Base-by-base conservation (phyloP, 1,140 invertebrate species). In the Tetramorium alpestre region DNA sequence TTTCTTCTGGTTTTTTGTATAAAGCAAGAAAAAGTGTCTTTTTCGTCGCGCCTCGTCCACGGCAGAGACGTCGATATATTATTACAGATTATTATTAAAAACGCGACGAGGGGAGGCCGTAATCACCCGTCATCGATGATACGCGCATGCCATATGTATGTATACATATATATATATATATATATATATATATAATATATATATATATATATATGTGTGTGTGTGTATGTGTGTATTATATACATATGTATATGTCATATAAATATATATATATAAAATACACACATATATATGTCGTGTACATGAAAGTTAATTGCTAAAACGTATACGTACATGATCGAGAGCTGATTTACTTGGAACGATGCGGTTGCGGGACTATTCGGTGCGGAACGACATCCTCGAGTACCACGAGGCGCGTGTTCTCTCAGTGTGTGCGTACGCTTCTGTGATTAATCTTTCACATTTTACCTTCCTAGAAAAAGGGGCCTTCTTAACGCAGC, bases 291-390 rank as follows among this genome's bases (percentile, higher is more conserved):
- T 62, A 80, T 44, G 60, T 25, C 13, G 67, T 33, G 16, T 69
- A n/a, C 13, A 58, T 13, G 72, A 85, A 91, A 89, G 82, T 92
- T 91, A 88, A 92, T 91, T 93, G 92, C 91, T 92, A 91, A 90
- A 93, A 89, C 87, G 77, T 85, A 18, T 73, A 75, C 73, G 25
- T 72, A 75, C 60, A 58, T 56, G 70, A 88, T 58, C 22, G 54
- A 82, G 41, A 87, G 64, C 73, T 67, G 41, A 64, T 73, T 85
- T 72, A 75, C 11, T 41, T 47, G 47, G 41, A n/a, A 73, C 33
- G 67, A 3, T 13, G 58, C 65, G 22, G 13, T 44, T 65, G 47
- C 33, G 33, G 33, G 33, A 33, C 33, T 51, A n/a, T 10, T 64
- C 56, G 69, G 41, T 11, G 33, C 49, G 62, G 62, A 41, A 73